Evolutionary conservation across 2,113 vertebrate species (phyloP), one percentile per base, ranked within the genome.

Genomic region (Fregata magnificens): DNA sequence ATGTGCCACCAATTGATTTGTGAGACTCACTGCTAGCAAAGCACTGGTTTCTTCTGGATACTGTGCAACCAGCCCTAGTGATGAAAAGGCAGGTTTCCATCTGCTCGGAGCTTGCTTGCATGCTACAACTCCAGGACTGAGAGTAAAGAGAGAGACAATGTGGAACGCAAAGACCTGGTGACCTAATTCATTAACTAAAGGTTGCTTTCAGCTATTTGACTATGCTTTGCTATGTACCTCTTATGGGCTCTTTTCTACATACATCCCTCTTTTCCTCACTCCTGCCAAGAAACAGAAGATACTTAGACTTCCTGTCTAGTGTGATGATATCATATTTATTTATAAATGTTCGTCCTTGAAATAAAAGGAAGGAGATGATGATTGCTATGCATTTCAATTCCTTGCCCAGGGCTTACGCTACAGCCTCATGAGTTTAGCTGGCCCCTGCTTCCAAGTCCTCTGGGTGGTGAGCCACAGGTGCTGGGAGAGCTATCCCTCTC

Each of bases 281-380:
- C 71, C 49, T 93, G 90, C 89, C 80, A 94, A 91, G 82, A 93
- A 87, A 59, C 13, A 69, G 65, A 86, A 97, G 82, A 49, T 81
- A 86, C 56, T 82, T 86, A 94, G 91, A 65, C 61, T 80, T 85
- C 80, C 62, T 67, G 65, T 85, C 24, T 24, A 83, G 47, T 36
- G 42, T 42, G 42, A 86, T 94, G 90, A 95, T 80, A 90, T 96
- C 94, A 94, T 91, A 90, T 90, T 96, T 96, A 94, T 95, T 95
- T 93, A 95, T 91, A 97, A 91, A 78, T 50, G 69, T 38, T 96
- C 67, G 82, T 83, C 74, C 63, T 71, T 74, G 78, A 88, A 91
- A 56, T 77, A 74, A 93, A 89, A 85, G n/a, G 76, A 82, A 36
- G 16, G 58, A 58, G 52, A 81, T 50, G 40, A 62, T 67, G 53